phyloP scores from a whole-genome alignment of 64 coral and sea anemone genomes.

The Cladopsammia gracilis region DNA sequence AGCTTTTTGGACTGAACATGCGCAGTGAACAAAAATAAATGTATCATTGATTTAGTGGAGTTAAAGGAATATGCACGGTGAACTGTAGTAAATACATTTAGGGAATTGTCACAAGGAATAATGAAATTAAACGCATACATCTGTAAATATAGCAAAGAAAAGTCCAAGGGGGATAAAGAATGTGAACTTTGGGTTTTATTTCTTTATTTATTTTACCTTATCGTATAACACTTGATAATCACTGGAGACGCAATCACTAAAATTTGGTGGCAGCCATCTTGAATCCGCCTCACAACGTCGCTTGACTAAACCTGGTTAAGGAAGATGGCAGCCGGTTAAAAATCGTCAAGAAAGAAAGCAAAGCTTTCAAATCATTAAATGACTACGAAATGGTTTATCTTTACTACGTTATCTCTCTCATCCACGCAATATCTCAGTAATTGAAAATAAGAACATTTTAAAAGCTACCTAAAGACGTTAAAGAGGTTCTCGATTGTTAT shows the following conservation, averaged over 20 bases:
- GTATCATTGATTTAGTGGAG: too few species aligned
- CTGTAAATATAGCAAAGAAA: neutral
- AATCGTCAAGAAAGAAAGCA: neutral
- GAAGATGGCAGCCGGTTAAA: neutral
- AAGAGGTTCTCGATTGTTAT: too few species aligned
- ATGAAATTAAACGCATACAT: too few species aligned
- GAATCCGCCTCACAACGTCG: constrained; percentile 90
- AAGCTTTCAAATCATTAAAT: neutral
- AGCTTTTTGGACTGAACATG: constrained; percentile 52
- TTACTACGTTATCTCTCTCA: too few species aligned
- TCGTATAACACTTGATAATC: constrained; percentile 80
- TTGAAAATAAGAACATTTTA: too few species aligned
- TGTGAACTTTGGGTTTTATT: neutral
- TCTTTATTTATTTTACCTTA: constrained; percentile 52
- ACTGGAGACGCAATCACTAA: constrained; percentile 86
- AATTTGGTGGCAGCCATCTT: constrained; percentile 91
- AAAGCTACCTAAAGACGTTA: too few species aligned
- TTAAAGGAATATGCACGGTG: too few species aligned
- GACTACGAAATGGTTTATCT: too few species aligned
- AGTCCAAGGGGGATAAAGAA: neutral
- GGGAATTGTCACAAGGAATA: too few species aligned
- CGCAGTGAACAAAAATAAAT: neutral
- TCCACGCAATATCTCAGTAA: too few species aligned
- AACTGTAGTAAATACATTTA: too few species aligned
- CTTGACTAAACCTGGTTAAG: constrained; percentile 76